These are phyloP conservation scores for Chiloscyllium punctatum DNA, from an alignment of 2,797 vertebrate species.

Conservation along the genomic window DNA sequence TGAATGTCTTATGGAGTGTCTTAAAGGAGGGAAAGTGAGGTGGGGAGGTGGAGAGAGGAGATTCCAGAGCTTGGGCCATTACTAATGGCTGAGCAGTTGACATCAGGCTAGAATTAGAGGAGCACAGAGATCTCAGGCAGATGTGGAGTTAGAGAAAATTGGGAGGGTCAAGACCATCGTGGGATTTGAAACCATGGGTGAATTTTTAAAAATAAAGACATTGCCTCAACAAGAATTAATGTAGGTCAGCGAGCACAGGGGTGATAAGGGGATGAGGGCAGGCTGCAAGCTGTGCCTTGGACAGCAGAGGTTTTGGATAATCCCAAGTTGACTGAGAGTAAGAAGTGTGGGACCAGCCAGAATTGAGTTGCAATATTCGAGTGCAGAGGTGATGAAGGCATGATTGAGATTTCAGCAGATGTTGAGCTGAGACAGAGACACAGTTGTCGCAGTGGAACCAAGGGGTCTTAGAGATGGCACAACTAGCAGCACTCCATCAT, in stretches of 20 bases:
- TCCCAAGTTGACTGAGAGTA: not conserved
- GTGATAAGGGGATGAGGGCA: too few species aligned
- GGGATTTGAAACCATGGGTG: too few species aligned
- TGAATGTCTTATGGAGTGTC: not conserved
- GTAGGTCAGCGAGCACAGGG: too few species aligned
- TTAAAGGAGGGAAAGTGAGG: not conserved
- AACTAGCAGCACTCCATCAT: not conserved
- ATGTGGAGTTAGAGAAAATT: not conserved
- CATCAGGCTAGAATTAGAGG: not conserved
- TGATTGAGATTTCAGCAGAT: not conserved
- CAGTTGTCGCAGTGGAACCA: too few species aligned
- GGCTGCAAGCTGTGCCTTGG: not conserved
- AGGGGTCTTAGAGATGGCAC: too few species aligned
- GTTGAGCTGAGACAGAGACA: too few species aligned
- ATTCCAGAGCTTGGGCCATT: not conserved
- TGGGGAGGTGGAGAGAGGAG: not conserved
- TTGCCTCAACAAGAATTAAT: too few species aligned
- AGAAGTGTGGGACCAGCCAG: not conserved
- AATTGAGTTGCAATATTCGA: not conserved
- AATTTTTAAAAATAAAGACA: too few species aligned
- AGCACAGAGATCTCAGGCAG: not conserved
- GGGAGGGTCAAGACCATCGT: too few species aligned
- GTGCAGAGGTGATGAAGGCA: not conserved
- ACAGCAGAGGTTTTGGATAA: not conserved
- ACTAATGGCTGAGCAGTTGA: not conserved